Conservation (phyloP, 2,113 vertebrate species). For the Microcebus tavaratra region DNA sequence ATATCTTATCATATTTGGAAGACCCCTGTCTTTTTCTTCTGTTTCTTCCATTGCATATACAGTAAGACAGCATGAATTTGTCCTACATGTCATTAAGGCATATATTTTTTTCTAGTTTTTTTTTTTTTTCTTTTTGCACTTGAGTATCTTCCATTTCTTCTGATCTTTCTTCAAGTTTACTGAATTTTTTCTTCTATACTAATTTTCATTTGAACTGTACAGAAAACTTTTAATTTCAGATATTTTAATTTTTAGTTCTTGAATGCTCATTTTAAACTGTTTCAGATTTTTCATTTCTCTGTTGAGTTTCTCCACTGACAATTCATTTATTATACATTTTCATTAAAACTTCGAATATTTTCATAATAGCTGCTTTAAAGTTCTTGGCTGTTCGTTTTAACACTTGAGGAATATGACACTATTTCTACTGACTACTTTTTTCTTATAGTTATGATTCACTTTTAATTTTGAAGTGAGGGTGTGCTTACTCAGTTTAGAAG, state of each 20-base stretch:
- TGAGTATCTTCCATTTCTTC: not conserved
- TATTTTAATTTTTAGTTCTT: not conserved
- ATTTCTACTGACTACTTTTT: not conserved
- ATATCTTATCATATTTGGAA: not conserved
- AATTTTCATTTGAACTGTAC: not conserved
- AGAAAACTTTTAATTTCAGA: not conserved
- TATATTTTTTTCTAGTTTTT: not conserved
- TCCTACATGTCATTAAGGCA: not conserved
- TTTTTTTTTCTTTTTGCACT: not conserved
- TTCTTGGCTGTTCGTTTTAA: not conserved
- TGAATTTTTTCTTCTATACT: not conserved
- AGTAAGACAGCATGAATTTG: not conserved
- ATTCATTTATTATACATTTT: not conserved
- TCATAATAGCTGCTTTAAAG: not conserved
- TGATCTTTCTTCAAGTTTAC: not conserved
- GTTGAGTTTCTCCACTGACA: not conserved
- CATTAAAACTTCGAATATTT: not conserved
- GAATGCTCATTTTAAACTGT: not conserved
- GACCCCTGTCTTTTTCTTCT: not conserved
- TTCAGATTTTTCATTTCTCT: not conserved
- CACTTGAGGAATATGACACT: not conserved
- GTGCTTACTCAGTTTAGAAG: not conserved
- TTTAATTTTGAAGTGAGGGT: not conserved
- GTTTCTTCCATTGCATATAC: not conserved
- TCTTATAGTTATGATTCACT: not conserved